phyloP scores from a whole-genome alignment of 2,888 invertebrate species.

The Pseudanteris insignis region DNA sequence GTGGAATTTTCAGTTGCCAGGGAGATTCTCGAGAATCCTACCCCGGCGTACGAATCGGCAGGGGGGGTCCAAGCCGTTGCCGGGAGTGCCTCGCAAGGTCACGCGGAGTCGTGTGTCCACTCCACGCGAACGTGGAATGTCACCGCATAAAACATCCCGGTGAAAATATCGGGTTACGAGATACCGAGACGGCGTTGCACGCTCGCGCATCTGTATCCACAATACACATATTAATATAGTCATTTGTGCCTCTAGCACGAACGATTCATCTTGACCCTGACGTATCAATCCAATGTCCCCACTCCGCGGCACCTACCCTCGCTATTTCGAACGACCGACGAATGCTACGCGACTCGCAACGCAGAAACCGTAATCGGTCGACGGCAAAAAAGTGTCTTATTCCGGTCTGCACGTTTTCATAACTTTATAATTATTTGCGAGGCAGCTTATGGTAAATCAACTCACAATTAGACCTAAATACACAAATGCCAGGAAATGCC shows the following conservation, averaged over 20 bases:
- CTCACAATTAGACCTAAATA: constrained; percentile 27
- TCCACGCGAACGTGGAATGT: constrained; percentile 58
- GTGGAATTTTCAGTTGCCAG: too few species aligned
- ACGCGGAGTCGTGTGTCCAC: constrained; percentile 54
- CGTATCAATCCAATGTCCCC: too few species aligned
- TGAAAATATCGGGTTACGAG: constrained; percentile 45
- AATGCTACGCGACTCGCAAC: background rate
- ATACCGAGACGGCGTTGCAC: constrained; percentile 32
- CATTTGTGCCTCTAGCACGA: constrained; percentile 18
- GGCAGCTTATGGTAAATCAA: constrained; percentile 12
- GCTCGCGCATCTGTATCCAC: constrained; percentile 22
- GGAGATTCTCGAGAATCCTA: too few species aligned
- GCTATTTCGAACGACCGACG: constrained; percentile 13
- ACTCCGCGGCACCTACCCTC: constrained; percentile 3
- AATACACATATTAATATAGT: constrained; percentile 30
- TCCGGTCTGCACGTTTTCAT: background rate
- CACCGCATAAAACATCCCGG: constrained; percentile 64
- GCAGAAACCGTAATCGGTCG: background rate
- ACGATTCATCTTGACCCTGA: constrained; percentile 21
- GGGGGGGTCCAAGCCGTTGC: constrained; percentile 52
- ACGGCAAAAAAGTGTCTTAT: constrained; percentile 8
- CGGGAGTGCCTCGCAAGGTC: constrained; percentile 48
- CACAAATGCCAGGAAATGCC: constrained; percentile 23
- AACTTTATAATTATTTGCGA: constrained; percentile 13
- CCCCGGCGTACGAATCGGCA: too few species aligned